Conservation (phyloP, 2,797 vertebrate species). For the Gallinago solitaria region DNA sequence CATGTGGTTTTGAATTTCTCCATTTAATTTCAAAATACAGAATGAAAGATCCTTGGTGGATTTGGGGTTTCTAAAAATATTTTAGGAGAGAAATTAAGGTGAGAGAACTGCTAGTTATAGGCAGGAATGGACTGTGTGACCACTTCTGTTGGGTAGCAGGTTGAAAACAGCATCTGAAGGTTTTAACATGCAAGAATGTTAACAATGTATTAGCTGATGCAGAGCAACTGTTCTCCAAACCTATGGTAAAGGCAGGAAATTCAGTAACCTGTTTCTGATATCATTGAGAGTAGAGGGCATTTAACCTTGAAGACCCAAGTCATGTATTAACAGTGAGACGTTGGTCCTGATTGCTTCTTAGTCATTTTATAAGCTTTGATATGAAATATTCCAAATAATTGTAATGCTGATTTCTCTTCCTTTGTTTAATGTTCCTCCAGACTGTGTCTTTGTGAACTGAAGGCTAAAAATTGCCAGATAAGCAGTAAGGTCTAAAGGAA, state of each 20-base stretch:
- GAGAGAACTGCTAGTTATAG: neutral
- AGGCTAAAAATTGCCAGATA: neutral
- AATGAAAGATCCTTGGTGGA: neutral
- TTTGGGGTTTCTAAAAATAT: neutral
- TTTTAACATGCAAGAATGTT: neutral
- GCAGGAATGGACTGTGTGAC: neutral
- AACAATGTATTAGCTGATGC: neutral
- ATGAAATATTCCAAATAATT: constrained; percentile 2
- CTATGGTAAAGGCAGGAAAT: neutral
- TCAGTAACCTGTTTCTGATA: neutral
- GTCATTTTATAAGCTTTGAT: neutral
- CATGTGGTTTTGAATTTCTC: neutral
- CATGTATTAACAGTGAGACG: neutral
- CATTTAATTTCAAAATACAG: neutral
- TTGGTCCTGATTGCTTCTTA: neutral
- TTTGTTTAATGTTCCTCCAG: neutral
- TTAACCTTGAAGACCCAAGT: neutral
- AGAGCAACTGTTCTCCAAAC: neutral
- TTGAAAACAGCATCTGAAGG: neutral
- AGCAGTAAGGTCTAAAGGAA: neutral
- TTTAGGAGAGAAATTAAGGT: neutral
- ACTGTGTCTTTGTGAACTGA: neutral
- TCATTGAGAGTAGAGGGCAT: neutral
- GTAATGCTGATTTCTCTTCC: neutral
- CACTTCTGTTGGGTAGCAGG: neutral